Percentiles rank a stretch among this genome's conserved stretches.
Conservation (phyloP, 2,888 invertebrate genomes). For the Cerceris rybyensis region DNA sequence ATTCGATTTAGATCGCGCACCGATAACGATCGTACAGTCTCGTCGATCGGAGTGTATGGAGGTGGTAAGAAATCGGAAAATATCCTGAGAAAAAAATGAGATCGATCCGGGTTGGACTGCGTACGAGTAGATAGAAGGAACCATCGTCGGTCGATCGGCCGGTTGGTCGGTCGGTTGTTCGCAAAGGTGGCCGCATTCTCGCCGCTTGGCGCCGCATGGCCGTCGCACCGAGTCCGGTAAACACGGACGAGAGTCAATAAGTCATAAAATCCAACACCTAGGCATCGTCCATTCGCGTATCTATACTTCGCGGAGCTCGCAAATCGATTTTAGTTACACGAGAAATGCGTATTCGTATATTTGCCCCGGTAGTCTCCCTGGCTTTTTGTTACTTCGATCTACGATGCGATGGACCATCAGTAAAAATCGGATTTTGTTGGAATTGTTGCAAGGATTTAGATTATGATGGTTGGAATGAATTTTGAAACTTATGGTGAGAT, state of each 20-base stretch:
- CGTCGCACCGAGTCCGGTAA: slow-evolving; percentile 75
- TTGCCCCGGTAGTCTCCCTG: background rate
- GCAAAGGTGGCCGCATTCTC: slow-evolving; percentile 74
- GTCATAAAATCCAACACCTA: slow-evolving; percentile 77
- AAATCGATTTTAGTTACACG: slow-evolving; percentile 51
- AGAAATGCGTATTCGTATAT: slow-evolving; percentile 28
- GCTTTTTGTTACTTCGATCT: background rate
- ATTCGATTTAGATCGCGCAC: slow-evolving; percentile 14
- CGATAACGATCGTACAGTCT: slow-evolving; percentile 42
- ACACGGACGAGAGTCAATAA: slow-evolving; percentile 78
- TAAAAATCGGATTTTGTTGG: too few relatives aligned
- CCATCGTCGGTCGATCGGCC: slow-evolving; percentile 34
- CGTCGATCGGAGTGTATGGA: slow-evolving; percentile 29
- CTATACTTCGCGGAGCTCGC: slow-evolving; percentile 39
- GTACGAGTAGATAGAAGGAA: slow-evolving; percentile 20
- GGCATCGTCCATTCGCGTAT: slow-evolving; percentile 60
- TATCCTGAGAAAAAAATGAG: slow-evolving; percentile 29
- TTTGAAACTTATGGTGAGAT: too few relatives aligned
- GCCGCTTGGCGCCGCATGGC: slow-evolving; percentile 75
- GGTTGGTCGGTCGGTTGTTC: slow-evolving; percentile 56
- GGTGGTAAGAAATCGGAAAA: slow-evolving; percentile 36
- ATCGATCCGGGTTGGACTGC: slow-evolving; percentile 40
- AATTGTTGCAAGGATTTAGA: too few relatives aligned
- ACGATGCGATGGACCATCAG: too few relatives aligned
- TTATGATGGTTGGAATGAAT: too few relatives aligned